Evolutionary conservation across 2,113 vertebrate species (phyloP), one percentile per base, ranked within the genome.

Genomic region (Oxyura jamaicensis): DNA sequence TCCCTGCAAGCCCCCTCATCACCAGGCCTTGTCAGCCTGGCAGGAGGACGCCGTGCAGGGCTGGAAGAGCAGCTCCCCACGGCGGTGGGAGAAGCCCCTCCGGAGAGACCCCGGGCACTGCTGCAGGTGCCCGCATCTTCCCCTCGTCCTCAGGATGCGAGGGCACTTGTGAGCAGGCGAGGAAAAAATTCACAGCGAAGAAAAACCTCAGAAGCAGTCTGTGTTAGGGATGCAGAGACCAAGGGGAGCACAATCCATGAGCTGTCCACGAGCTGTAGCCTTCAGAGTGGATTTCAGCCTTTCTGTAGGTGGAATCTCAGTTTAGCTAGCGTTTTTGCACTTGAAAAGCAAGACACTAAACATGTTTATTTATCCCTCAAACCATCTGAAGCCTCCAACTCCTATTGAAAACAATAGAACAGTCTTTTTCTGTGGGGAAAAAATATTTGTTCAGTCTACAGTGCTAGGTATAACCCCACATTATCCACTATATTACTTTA

Each of bases 1-100:
- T 59, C 83, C 76, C 50, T 13, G 76, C 36, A 55, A 71, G 52
- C 6, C n/a, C 26, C 62, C 22, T 73, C 71, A 10, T 67, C 83
- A 67, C 25, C 7, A 5, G 73, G 25, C 52, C 78, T 67, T 53
- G 66, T 25, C 62, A 67, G 28, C 13, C 41, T 13, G 26, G n/a
- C 78, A 31, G 18, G 6, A 55, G 16, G 44, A 28, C 26, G 3
- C 11, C 6, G 20, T 0, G 50, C 3, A 2, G 28, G 28, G 44
- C 50, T 41, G 36, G 65, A 48, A 48, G 46, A 48, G 46, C 46
- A 48, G 46, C 21, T 48, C 46, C 46, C 46, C 46, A 21, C 5
- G 4, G 46, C 20, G 20, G 46, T 10, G 46, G 46, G 39, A 52
- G 44, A 35, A 4, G 9, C 33, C 26, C 28, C 50, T 52, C 23